Evolutionary conservation across 2,888 invertebrate species (phyloP).

Genomic region (Pocota personata): DNA sequence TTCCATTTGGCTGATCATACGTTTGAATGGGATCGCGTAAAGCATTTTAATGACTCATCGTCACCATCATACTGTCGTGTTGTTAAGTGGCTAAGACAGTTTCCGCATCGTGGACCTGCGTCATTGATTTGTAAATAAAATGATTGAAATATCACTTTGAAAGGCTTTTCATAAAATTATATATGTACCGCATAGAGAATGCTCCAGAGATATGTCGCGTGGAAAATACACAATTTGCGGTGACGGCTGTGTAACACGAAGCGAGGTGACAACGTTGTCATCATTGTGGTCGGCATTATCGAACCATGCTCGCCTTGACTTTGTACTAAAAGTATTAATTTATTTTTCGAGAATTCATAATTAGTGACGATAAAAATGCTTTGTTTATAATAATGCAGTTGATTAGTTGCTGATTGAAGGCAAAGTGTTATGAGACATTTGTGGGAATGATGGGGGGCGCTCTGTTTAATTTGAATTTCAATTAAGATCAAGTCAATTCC

Average conservation of each 20-base stretch:
- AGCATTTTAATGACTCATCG: conserved; percentile 52
- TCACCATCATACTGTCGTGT: background rate
- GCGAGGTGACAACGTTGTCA: conserved; percentile 43
- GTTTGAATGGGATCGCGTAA: conserved; percentile 41
- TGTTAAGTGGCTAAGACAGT: conserved; percentile 15
- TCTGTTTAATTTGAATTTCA: background rate
- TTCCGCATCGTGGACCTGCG: conserved; percentile 59
- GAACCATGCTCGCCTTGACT: conserved; percentile 50
- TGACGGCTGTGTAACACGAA: conserved; percentile 15
- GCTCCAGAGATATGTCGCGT: conserved; percentile 26
- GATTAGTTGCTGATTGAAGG: background rate
- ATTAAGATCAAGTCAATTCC: background rate
- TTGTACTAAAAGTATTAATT: conserved; percentile 41
- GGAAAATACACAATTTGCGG: conserved; percentile 18
- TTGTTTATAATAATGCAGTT: background rate
- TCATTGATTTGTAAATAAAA: conserved; percentile 39
- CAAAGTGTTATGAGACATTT: background rate
- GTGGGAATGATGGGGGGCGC: background rate
- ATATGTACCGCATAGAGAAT: background rate
- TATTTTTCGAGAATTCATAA: background rate
- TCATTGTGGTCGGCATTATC: conserved; percentile 19
- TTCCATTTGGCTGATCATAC: conserved; percentile 59
- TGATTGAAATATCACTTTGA: background rate
- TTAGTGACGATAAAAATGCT: background rate
- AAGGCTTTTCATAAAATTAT: background rate